Conservation (phyloP, 2,888 invertebrate species). For the Lasioglossum villosulum region DNA sequence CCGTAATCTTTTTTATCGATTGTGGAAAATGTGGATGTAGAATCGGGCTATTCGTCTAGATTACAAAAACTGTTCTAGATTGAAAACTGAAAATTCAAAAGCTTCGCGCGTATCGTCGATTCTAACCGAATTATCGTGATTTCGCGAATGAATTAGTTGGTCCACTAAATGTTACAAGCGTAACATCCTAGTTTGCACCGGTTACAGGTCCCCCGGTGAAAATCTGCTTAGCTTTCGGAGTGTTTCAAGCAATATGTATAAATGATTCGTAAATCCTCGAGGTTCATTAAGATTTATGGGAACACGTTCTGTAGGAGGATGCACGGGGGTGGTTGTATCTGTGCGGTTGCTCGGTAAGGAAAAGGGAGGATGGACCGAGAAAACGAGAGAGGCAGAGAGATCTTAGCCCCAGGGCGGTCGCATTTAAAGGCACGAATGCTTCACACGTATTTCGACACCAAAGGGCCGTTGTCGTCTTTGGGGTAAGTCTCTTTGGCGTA, state of each 20-base stretch:
- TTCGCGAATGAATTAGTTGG: background rate
- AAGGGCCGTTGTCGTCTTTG: conserved; percentile 51
- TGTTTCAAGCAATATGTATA: conserved; percentile 37
- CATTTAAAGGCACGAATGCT: conserved; percentile 49
- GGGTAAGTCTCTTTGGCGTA: conserved; percentile 44
- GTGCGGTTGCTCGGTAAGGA: background rate
- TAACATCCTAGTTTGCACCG: background rate
- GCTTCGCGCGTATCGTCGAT: no score
- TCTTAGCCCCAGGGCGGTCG: conserved; percentile 39
- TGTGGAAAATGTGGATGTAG: no score
- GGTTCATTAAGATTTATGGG: conserved; percentile 55
- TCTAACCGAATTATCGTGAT: background rate
- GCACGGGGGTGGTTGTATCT: background rate
- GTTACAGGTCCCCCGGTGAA: background rate
- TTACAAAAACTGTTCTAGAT: no score
- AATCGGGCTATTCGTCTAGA: no score
- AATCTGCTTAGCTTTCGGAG: conserved; percentile 38
- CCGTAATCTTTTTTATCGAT: background rate
- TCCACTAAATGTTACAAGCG: background rate
- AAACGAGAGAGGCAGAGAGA: background rate
- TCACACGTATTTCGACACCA: conserved; percentile 60
- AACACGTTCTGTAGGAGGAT: conserved; percentile 37
- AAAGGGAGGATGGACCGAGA: background rate
- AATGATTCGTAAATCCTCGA: conserved; percentile 51
- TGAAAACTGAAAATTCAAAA: no score